Base-by-base conservation (phyloP, 2,113 vertebrate species). In the Sus scrofa region DNA sequence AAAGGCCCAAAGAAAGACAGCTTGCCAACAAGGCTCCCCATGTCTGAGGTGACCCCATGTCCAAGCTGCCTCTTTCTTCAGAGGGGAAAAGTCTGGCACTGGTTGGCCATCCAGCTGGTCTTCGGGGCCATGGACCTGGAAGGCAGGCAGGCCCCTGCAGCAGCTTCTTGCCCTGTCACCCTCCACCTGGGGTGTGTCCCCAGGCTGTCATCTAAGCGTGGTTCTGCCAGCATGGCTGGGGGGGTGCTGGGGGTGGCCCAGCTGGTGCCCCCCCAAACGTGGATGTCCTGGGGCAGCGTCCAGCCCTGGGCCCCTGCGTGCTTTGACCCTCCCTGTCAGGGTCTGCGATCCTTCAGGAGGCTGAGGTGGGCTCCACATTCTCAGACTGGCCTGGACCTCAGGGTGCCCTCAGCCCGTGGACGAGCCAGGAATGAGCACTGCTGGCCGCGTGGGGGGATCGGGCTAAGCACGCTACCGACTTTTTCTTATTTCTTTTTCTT, bases 381-480 rank as follows among this genome's bases (percentile, higher is more conserved):
- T 6, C 0, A 11, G 44, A 1, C 6, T 16, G 11, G 73, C n/a
- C 1, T 6, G 39, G 32, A 14, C 37, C 37, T 4, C 19, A 0
- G 32, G 54, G 2, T 0, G 6, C 10, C 16, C 65, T n/a, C 0
- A 0, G 6, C 5, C 16, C 2, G 7, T 0, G 8, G 54, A 50
- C 0, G 0, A 37, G 30, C 58, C 39, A 0, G 7, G 62, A 26
- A 1, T 13, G 1, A 13, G 18, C 39, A 1, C 0, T 1, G 37
- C 68, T 56, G 1, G 7, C 24, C 0, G 3, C 10, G 0, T 0
- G 1, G 44, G 44, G 4, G 44, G 44, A 6, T 44, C 8, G 44
- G 44, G 44, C 44, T 44, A 8, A 44, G 44, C 44, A 44, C 44
- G 44, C 8, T 44, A 44, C 44, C 44, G 8, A 44, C 44, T 44